Conservation (phyloP, 2,113 vertebrate species). For the Tragelaphus scriptus region DNA sequence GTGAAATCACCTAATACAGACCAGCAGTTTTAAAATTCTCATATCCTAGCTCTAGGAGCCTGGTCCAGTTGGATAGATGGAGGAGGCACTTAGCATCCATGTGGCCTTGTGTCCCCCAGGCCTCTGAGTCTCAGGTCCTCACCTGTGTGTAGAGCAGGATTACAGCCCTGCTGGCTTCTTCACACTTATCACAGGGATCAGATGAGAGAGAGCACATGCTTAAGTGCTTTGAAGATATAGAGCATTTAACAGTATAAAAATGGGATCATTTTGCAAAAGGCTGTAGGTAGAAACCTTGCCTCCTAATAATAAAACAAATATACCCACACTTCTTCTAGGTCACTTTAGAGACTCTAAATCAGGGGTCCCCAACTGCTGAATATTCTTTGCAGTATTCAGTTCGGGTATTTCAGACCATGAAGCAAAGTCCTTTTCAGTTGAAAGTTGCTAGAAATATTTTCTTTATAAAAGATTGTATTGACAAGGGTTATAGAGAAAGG, state of each 20-base stretch:
- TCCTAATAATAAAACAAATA: not conserved
- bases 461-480: too few species aligned
- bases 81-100: not conserved
- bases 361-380: too few species aligned
- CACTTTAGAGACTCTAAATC: too few species aligned
- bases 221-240: not conserved
- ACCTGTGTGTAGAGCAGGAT: too few species aligned
- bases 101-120: too few species aligned
- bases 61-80: not conserved
- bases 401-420: too few species aligned
- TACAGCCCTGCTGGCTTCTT: not conserved
- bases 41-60: not conserved
- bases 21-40: not conserved
- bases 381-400: too few species aligned
- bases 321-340: too few species aligned
- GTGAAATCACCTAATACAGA: not conserved
- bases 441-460: too few species aligned
- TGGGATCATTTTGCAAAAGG: not conserved
- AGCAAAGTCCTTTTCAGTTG: too few species aligned
- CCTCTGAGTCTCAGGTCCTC: too few species aligned
- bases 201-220: not conserved
- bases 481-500: too few species aligned
- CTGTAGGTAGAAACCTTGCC: not conserved
- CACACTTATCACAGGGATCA: not conserved
- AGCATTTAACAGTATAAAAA: rapidly evolving